Percentiles rank a stretch among this genome's conserved stretches.
Evolutionary conservation across 1,140 invertebrate genomes (phyloP).

Genomic region (Teleopsis dalmanni): DNA sequence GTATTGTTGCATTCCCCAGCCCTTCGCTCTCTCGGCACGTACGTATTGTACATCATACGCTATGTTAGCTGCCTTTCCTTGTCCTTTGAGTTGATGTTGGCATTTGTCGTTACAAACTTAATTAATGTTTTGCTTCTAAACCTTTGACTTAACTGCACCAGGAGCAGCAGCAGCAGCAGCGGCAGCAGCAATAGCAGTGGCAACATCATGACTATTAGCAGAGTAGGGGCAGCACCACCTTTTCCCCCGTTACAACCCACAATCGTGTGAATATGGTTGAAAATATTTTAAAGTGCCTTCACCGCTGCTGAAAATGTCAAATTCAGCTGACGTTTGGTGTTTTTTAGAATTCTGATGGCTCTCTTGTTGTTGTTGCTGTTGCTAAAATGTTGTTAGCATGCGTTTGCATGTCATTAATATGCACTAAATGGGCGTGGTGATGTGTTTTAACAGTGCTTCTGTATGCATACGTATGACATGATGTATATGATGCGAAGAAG

Average conservation of each 20-base stretch:
- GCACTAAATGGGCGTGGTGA: not conserved
- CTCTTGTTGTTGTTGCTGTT: not conserved
- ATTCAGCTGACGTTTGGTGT: conserved; percentile 11
- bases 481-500: not conserved
- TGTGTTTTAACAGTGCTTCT: not conserved
- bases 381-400: not conserved
- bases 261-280: too few species aligned
- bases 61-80: too few species aligned
- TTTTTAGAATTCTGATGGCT: not conserved
- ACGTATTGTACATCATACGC: too few species aligned
- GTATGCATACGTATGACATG: not conserved
- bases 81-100: conserved; percentile 26
- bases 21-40: too few species aligned
- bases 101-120: conserved; percentile 36
- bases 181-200: not conserved
- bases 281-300: too few species aligned
- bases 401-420: conserved; percentile 3
- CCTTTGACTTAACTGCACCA: conserved; percentile 22
- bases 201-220: too few species aligned
- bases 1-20: too few species aligned
- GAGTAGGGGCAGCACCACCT: too few species aligned
- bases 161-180: not conserved
- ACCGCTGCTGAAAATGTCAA: conserved; percentile 1
- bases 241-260: too few species aligned
- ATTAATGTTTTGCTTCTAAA: conserved; percentile 28